phyloP scores from a whole-genome alignment of 2,113 vertebrate species.

The Eretmochelys imbricata region DNA sequence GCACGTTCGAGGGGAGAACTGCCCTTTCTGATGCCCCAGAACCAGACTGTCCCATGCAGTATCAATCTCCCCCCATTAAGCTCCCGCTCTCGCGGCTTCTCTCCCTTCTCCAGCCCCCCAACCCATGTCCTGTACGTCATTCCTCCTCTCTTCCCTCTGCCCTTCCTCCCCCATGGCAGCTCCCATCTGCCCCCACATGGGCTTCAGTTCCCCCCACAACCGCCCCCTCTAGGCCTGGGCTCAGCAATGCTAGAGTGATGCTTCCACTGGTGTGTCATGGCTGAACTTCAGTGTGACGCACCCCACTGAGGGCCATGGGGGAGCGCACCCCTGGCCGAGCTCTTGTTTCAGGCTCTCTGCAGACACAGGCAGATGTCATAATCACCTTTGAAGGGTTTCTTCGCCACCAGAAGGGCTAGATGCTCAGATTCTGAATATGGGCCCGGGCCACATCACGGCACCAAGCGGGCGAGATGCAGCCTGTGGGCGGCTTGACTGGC shows the following conservation, averaged over 20 bases:
- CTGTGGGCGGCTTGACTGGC: too few relatives aligned
- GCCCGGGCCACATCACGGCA: too few relatives aligned
- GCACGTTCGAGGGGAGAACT: background rate
- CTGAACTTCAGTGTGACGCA: too few relatives aligned
- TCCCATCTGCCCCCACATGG: background rate
- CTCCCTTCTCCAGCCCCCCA: background rate
- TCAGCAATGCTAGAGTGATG: too few relatives aligned
- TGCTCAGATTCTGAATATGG: too few relatives aligned
- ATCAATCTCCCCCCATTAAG: background rate
- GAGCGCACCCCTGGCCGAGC: background rate
- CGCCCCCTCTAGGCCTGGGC: too few relatives aligned
- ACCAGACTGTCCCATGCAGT: background rate
- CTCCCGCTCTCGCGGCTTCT: background rate
- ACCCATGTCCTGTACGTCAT: background rate
- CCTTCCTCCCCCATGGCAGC: background rate
- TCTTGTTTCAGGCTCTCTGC: background rate
- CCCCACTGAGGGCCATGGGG: background rate
- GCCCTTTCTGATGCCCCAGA: background rate
- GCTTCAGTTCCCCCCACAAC: too few relatives aligned
- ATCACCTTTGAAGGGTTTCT: background rate
- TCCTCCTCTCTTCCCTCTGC: too few relatives aligned
- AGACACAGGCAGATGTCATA: background rate
- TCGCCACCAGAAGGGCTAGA: background rate
- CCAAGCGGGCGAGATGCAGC: too few relatives aligned
- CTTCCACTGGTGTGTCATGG: too few relatives aligned